These are phyloP conservation scores for Calcarius ornatus DNA, from an alignment of 2,113 vertebrate species.

Conservation along the genomic window DNA sequence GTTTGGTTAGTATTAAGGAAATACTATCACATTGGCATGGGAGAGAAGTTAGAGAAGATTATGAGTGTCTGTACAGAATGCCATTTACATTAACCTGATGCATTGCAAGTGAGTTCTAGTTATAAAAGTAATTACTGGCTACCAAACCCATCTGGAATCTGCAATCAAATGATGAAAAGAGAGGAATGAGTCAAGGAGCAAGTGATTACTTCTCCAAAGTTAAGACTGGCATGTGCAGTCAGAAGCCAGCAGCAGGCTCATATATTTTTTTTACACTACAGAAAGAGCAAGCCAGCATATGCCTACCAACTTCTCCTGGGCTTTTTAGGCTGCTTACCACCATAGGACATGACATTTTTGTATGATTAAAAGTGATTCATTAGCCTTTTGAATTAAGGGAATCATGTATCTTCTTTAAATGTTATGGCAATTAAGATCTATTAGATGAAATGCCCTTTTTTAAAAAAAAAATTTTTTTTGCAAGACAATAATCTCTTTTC, in stretches of 20 bases:
- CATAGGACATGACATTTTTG: conserved; percentile 32
- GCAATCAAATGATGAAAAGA: conserved; percentile 60
- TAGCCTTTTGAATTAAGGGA: conserved; percentile 46
- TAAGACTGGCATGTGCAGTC: conserved; percentile 28
- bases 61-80: conserved; percentile 51
- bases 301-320: conserved; percentile 7
- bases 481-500: conserved; percentile 4
- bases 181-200: conserved; percentile 49
- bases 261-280: not conserved
- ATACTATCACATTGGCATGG: conserved; percentile 26
- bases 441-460: not conserved
- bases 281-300: conserved; percentile 49
- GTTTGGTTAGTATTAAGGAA: conserved; percentile 47
- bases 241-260: conserved; percentile 14
- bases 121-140: conserved; percentile 77
- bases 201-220: conserved; percentile 65
- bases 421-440: conserved; percentile 65
- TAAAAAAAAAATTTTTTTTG: not conserved
- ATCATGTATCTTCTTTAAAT: conserved; percentile 62
- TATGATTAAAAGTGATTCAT: conserved; percentile 67
- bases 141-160: conserved; percentile 73
- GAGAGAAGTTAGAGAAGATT: conserved; percentile 54
- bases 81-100: conserved; percentile 73
- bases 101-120: conserved; percentile 66
- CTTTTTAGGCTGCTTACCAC: not conserved